phyloP scores from a whole-genome alignment of 1,140 invertebrate species.

The Arctopsyche grandis region DNA sequence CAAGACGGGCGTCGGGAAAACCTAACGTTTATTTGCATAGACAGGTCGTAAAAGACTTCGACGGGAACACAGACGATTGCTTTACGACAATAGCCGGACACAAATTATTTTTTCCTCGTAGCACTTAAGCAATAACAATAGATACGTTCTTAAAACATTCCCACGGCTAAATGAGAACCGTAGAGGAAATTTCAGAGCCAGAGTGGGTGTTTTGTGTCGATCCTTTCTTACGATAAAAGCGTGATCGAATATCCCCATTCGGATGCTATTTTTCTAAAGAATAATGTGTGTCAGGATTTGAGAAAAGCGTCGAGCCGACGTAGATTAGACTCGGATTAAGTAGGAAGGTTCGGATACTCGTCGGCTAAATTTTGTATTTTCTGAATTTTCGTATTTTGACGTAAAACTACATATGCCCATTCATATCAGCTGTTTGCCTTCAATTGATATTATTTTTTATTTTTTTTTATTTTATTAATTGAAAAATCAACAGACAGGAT shows the following conservation, averaged over 20 bases:
- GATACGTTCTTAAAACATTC: not conserved
- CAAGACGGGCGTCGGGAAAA: slow-evolving; percentile 27
- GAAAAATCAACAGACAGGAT: no score
- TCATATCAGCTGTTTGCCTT: no score
- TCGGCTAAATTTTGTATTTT: not conserved
- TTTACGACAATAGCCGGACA: slow-evolving; percentile 37
- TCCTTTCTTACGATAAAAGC: not conserved
- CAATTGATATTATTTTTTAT: no score
- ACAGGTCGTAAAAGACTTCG: slow-evolving; percentile 38
- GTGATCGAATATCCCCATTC: slow-evolving; percentile 2
- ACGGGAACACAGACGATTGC: slow-evolving; percentile 34
- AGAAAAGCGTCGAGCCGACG: not conserved
- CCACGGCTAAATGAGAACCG: not conserved
- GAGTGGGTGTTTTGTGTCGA: not conserved
- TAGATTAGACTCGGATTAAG: slow-evolving; percentile 17
- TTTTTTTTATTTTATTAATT: no score
- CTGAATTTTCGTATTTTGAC: no score
- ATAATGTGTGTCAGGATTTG: not conserved
- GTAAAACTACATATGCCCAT: no score
- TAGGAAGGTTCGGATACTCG: not conserved
- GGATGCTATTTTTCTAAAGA: not conserved
- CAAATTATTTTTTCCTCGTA: not conserved
- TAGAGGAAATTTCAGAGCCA: not conserved
- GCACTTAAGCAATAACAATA: not conserved
- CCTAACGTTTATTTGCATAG: slow-evolving; percentile 42